phyloP scores from a whole-genome alignment of 2,888 invertebrate species.

The Anarsia innoxiella region DNA sequence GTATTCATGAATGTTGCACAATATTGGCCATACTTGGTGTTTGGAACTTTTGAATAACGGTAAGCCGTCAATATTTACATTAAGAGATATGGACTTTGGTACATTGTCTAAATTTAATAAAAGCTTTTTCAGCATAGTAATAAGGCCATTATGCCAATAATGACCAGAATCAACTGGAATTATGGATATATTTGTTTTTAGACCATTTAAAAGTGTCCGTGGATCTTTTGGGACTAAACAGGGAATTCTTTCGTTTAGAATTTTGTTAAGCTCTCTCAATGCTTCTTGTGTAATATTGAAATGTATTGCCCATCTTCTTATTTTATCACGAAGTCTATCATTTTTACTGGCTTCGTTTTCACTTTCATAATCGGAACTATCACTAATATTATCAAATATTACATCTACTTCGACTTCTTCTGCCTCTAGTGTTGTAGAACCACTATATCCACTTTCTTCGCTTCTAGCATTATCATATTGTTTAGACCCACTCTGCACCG shows the following conservation, averaged over 20 bases:
- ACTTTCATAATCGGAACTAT: neutral
- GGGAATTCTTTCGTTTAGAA: neutral
- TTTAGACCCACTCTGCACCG: neutral
- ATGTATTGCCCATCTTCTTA: neutral
- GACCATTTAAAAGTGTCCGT: neutral
- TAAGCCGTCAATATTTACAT: constrained; percentile 18
- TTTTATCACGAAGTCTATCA: neutral
- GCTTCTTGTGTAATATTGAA: neutral
- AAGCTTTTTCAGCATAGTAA: neutral
- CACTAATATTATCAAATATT: neutral
- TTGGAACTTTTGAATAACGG: constrained; percentile 19
- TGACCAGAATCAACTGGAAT: neutral
- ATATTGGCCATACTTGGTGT: constrained; percentile 19
- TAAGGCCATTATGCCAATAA: neutral
- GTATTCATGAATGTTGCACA: constrained; percentile 14
- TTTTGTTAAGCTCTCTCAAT: neutral
- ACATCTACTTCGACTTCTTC: neutral
- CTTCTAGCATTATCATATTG: neutral
- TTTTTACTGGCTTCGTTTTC: neutral
- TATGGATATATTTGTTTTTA: neutral
- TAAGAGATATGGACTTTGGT: neutral
- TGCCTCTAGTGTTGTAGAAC: neutral
- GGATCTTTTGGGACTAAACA: neutral
- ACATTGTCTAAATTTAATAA: neutral
- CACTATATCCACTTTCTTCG: neutral